Percentiles rank a stretch among this genome's conserved stretches.
Conservation (phyloP, 2,113 vertebrate species). For the Colius striatus region DNA sequence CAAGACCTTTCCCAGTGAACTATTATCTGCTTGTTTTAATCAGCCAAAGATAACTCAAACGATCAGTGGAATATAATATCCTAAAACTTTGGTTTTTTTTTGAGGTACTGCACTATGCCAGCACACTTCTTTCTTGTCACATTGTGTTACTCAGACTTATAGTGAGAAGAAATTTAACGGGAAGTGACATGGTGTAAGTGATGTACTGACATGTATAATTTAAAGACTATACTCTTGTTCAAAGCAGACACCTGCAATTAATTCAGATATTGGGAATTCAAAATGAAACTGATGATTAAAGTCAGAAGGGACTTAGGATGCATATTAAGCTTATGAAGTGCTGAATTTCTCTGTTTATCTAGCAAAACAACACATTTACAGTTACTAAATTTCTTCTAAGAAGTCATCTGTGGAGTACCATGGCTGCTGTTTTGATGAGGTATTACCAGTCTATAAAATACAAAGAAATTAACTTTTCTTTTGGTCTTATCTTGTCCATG, state of each 20-base stretch:
- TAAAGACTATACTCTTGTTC: slow-evolving; percentile 61
- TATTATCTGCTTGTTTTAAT: neutral
- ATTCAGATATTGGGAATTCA: slow-evolving; percentile 65
- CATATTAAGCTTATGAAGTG: slow-evolving; percentile 22
- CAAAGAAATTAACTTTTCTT: neutral
- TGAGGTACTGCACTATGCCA: slow-evolving; percentile 2
- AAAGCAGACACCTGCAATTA: slow-evolving; percentile 72
- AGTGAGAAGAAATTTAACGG: slow-evolving; percentile 59
- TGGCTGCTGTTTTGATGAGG: neutral
- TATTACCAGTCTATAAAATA: neutral
- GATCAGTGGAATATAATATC: slow-evolving; percentile 5
- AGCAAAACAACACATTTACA: neutral
- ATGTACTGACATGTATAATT: slow-evolving; percentile 68
- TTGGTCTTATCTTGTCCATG: neutral
- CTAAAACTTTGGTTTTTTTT: slow-evolving; percentile 62
- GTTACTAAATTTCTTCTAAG: neutral
- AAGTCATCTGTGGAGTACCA: neutral
- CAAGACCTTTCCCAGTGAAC: neutral
- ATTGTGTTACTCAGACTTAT: slow-evolving; percentile 53
- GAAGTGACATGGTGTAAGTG: slow-evolving; percentile 64
- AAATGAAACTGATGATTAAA: slow-evolving; percentile 69
- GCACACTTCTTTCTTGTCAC: slow-evolving; percentile 45
- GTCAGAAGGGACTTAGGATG: slow-evolving; percentile 45
- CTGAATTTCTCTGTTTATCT: slow-evolving; percentile 16
- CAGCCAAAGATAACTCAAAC: slow-evolving; percentile 5